A percentile compares a stretch with the other conserved stretches of the same genome.
Conservation (phyloP, 1,140 invertebrate species). For the Drosophila azteca region DNA sequence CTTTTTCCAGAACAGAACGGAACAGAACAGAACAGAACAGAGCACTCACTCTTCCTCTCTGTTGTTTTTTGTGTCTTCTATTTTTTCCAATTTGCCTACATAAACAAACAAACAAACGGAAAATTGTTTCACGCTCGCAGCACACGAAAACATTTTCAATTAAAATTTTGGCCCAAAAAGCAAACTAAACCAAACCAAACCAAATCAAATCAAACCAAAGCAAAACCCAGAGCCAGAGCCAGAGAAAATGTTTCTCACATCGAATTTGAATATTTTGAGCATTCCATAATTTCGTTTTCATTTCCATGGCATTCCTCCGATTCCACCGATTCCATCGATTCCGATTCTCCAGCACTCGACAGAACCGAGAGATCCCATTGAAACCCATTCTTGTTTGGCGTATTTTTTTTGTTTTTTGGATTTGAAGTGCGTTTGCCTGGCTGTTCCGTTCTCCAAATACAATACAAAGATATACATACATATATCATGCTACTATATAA, state of each 20-base stretch:
- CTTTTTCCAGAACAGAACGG: conserved; percentile 31
- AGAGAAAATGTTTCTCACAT: conserved; percentile 56
- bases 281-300: conserved; percentile 75
- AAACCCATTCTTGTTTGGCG: conserved; percentile 48
- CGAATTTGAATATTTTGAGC: conserved; percentile 69
- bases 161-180: conserved; percentile 56
- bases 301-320: conserved; percentile 46
- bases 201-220: conserved; percentile 36
- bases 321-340: not conserved
- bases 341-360: conserved; percentile 38
- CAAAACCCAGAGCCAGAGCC: conserved; percentile 30
- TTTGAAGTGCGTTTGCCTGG: conserved; percentile 24
- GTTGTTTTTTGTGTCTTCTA: conserved; percentile 35
- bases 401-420: conserved; percentile 25
- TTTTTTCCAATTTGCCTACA: conserved; percentile 64
- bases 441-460: conserved; percentile 20
- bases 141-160: conserved; percentile 80
- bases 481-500: too few relatives aligned
- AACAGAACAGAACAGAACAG: too few relatives aligned
- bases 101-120: conserved; percentile 67
- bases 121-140: conserved; percentile 76
- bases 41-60: conserved; percentile 21
- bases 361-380: conserved; percentile 39
- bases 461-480: conserved; percentile 16
- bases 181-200: conserved; percentile 48